Base-by-base conservation (phyloP, 2,888 invertebrate species). In the Nesidiocoris tenuis region DNA sequence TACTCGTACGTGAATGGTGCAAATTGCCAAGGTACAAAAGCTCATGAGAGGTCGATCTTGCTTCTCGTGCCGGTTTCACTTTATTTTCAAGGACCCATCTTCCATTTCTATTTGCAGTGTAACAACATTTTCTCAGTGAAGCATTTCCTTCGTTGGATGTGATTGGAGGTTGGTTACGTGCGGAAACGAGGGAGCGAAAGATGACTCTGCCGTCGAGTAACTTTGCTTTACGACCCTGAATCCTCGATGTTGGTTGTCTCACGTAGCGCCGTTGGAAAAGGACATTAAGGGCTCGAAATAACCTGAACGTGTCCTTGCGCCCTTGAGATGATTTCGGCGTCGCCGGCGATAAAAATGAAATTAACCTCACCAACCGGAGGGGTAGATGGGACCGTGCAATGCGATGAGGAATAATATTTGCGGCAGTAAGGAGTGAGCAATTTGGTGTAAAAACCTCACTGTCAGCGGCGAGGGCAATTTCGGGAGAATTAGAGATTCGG, bases 311-410 rank as follows among this genome's bases (percentile, higher is more conserved):
- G 70, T 70, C 57, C 25, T 57, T 23, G 24, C 25, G 70, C 57
- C 61, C 56, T 39, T 55, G 67, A 61, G 70, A 22, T 70, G 70
- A 70, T 70, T 70, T 70, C 17, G 70, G 61, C 57, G 23, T 22
- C 57, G 25, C 7, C 57, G 70, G 54, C 70, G 61, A 70, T 70
- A 70, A 70, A 70, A 70, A 57, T 24, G 57, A 54, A 70, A 70
- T 70, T 70, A 70, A 70, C 70, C 57, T 59, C 59, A 3, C 59
- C 7, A 24, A 3, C 12, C 19, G 70, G 67, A 39, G 18, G 17
- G 18, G 18, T n/a, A 25, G 63, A 63, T n/a, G n/a, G n/a, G n/a
- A n/a, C n/a, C n/a, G n/a, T n/a, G 39, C 39, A 7, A 39, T 12
- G 39, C 39, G 39, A 39, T 39, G 39, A 7, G 39, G 39, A n/a